Evolutionary conservation across 2,888 invertebrate genomes (phyloP).

Genomic region (Heliconius cydno): DNA sequence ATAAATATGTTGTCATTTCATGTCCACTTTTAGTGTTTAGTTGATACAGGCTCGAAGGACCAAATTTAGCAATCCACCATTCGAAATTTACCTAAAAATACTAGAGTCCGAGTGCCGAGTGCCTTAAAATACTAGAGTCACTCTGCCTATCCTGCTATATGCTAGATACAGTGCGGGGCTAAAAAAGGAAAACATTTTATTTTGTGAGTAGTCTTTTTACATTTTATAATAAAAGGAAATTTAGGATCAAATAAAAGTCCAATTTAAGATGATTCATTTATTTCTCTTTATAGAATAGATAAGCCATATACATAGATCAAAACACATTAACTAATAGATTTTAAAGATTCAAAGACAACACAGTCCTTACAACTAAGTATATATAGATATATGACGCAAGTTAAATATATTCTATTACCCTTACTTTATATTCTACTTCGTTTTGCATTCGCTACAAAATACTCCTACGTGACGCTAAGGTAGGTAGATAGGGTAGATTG

Average conservation of each 20-base stretch:
- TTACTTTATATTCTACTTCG: constrained; percentile 28
- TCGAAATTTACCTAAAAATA: no score
- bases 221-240: background rate
- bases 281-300: constrained; percentile 75
- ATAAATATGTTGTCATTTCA: no score
- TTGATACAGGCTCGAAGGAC: no score
- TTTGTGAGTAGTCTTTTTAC: background rate
- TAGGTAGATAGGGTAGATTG: constrained; percentile 27
- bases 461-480: constrained; percentile 32
- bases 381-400: constrained; percentile 75
- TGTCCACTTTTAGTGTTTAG: no score
- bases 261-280: constrained; percentile 77
- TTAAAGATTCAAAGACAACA: constrained; percentile 63
- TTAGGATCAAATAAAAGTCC: constrained; percentile 63
- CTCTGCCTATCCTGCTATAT: no score
- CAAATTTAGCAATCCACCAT: no score
- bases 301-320: constrained; percentile 77
- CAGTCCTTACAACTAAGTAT: constrained; percentile 46
- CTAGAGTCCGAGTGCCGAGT: no score
- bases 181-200: background rate
- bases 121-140: no score
- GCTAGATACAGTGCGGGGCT: background rate
- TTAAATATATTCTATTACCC: constrained; percentile 54
- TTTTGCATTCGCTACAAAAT: constrained; percentile 28
- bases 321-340: constrained; percentile 72